Base-by-base conservation (phyloP, 2,113 vertebrate species). In the Aspiorhynchus laticeps region DNA sequence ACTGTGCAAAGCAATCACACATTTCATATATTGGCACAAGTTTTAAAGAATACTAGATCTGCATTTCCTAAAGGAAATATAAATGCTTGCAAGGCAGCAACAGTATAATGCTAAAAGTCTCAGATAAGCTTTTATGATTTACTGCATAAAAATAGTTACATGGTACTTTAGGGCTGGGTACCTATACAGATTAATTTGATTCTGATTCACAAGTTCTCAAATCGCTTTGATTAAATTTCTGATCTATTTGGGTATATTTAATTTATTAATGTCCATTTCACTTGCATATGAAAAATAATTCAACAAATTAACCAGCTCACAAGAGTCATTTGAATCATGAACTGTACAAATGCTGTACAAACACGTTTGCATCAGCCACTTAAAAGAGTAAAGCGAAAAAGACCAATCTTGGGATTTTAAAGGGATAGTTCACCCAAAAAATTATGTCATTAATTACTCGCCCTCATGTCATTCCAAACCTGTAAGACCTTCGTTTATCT, bases 21-120 rank as follows among this genome's bases (percentile, higher is more conserved):
- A 75, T 38, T 31, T 17, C 38, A 87, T 75, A 67, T 61, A 67
- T 28, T 83, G 56, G 71, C 41, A 73, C 31, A 86, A 76, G 63
- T n/a, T 31, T 46, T 26, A 41, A 56, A 76, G 84, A 82, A 86
- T 31, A 65, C 80, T 56, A n/a, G 21, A 80, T 63, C 17, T 65
- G 36, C 10, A 41, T 28, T 43, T 81, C 56, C 33, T 48, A 14
- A 78, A 78, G 76, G 56, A 43, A 26, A 81, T 41, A 63, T 43
- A 26, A 78, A 28, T 46, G 24, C 26, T 21, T 78, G n/a, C 8
- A 78, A 78, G 26, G 46, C 46, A 21, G 46, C 15, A 53, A 36
- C 63, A 82, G 15, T 46, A 28, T 43, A 82, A 43, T 48, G 36
- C n/a, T 43, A 8, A 51, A 80, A 28, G 24, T 61, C 6, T 46